A percentile compares a stretch with the other conserved stretches of the same genome.
phyloP scores from a whole-genome alignment of 2,797 vertebrate genomes.

The Gymnothorax javanicus region DNA sequence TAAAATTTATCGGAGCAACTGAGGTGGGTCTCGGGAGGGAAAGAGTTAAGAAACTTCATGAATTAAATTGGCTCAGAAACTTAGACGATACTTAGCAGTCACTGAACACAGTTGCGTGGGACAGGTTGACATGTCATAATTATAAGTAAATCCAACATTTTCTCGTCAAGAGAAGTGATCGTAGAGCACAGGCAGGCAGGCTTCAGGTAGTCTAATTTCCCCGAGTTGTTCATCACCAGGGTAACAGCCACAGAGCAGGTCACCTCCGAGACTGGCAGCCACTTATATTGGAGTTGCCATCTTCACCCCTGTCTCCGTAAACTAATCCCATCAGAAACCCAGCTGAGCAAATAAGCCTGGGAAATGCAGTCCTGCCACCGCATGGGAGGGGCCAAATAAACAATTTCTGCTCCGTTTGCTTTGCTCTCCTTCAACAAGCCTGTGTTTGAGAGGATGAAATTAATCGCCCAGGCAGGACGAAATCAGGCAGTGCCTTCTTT shows the following conservation, averaged over 20 bases:
- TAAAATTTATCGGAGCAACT: no score
- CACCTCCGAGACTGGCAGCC: constrained; percentile 63
- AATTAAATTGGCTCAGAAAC: no score
- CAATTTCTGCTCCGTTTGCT: background rate
- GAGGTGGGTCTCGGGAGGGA: no score
- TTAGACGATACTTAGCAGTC: no score
- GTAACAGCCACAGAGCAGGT: constrained; percentile 72
- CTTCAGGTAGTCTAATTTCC: constrained; percentile 55
- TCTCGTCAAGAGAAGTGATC: no score
- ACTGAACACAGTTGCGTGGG: no score
- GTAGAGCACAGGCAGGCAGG: constrained; percentile 51
- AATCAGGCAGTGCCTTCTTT: background rate
- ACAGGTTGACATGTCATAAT: no score
- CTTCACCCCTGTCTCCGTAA: constrained; percentile 37
- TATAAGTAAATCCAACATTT: no score
- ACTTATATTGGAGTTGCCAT: constrained; percentile 66
- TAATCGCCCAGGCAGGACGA: background rate
- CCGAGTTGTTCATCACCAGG: constrained; percentile 67
- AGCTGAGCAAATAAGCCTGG: constrained; percentile 66
- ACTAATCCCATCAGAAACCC: constrained; percentile 55
- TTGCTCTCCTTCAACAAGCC: constrained; percentile 7
- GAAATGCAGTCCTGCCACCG: background rate
- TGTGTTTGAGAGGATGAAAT: background rate
- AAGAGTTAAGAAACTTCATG: no score
- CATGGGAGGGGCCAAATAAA: constrained; percentile 11